Conservation (phyloP, 2,113 vertebrate species). For the Conger conger region DNA sequence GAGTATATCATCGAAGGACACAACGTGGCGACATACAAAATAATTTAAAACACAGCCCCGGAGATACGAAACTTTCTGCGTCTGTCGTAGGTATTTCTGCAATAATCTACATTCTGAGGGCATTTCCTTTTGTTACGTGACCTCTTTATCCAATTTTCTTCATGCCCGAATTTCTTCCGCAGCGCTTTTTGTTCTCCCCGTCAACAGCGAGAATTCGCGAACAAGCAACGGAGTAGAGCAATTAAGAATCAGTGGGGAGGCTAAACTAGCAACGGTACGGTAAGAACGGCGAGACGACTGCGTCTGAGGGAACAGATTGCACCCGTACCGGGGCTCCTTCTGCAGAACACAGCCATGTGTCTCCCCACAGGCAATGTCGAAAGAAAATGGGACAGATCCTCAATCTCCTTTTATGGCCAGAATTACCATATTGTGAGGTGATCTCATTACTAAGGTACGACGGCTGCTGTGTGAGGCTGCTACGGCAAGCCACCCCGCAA, state of each 20-base stretch:
- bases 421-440: slow-evolving; percentile 2
- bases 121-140: neutral
- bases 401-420: neutral
- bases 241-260: slow-evolving; percentile 19
- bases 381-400: slow-evolving; percentile 3
- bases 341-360: neutral
- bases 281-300: neutral
- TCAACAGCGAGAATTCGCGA: neutral
- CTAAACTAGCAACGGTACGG: neutral
- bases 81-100: slow-evolving; percentile 1
- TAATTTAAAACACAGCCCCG: neutral
- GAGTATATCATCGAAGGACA: slow-evolving; percentile 8
- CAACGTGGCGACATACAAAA: slow-evolving; percentile 3
- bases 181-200: slow-evolving; percentile 4
- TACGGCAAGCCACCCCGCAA: neutral
- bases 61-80: neutral
- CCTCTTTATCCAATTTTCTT: slow-evolving; percentile 4
- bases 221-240: slow-evolving; percentile 12
- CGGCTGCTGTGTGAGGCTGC: neutral
- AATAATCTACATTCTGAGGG: neutral
- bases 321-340: neutral
- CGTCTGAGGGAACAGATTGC: slow-evolving; percentile 12
- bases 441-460: neutral
- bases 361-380: slow-evolving; percentile 2
- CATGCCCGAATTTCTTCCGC: slow-evolving; percentile 18